Base-by-base conservation (phyloP, 1,140 invertebrate species). In the Venturia canescens region DNA sequence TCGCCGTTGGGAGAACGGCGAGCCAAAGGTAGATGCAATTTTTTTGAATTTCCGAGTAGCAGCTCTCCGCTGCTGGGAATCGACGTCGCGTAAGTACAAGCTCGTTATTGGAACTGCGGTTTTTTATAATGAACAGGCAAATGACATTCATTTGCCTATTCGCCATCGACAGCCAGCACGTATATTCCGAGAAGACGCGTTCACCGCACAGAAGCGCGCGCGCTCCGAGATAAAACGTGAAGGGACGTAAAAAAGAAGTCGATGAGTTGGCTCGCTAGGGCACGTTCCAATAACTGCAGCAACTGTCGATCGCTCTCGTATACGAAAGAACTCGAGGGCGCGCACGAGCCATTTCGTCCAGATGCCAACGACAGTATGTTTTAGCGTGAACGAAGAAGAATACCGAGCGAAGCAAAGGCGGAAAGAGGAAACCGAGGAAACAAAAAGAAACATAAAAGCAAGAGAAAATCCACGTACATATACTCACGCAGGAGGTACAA, bases 261-360 rank as follows among this genome's bases (percentile, higher is more conserved):
- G 26, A 27, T 69, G 29, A 69, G 66, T 31, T 69, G n/a, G 27
- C 66, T 69, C 21, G 66, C n/a, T n/a, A 31, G 27, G 29, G 66
- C 66, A 69, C 66, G 66, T 69, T 69, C 66, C 66, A 69, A 69
- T 69, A 69, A 69, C 66, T 69, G 66, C 66, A 31, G 66, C 18
- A n/a, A 23, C 66, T 69, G 27, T 69, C 66, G 66, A 69, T 69
- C 66, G 26, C 38, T 44, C 38, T 9, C 11, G 66, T 31, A n/a
- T n/a, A 69, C 4, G 50, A n/a, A 69, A 31, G 66, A 69, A 27
- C 29, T 69, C 66, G 26, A 29, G 66, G 29, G 66, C 31, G 66
- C 66, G n/a, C 60, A 23, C 60, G 66, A 69, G 66, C 66, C 29
- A 69, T 69, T 69, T 69, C 66, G 27, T 69, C 66, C 66, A 69